A percentile compares a stretch with the other conserved stretches of the same genome.
Conservation (phyloP, 2,888 invertebrate genomes). For the Cerastis leucographa region DNA sequence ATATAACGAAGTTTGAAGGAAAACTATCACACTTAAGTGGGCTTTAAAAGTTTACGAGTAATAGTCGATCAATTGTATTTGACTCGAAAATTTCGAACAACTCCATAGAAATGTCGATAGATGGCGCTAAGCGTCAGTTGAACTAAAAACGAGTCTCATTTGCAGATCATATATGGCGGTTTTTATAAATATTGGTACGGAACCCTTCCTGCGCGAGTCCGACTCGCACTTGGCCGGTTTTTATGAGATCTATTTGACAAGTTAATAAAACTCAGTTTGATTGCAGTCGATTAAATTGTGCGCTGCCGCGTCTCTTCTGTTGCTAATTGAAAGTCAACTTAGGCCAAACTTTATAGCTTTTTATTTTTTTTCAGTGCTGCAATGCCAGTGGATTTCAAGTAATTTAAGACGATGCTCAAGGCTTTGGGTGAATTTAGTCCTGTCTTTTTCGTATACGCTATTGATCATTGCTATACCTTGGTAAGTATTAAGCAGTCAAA, state of each 20-base stretch:
- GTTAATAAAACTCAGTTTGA: slow-evolving; percentile 3
- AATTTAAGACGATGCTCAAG: slow-evolving; percentile 83
- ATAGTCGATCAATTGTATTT: too few relatives aligned
- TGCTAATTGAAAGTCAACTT: background rate
- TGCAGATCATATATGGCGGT: too few relatives aligned
- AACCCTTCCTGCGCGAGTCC: too few relatives aligned
- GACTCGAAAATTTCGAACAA: too few relatives aligned
- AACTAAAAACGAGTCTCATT: too few relatives aligned
- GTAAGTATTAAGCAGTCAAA: slow-evolving; percentile 71
- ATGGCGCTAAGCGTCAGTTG: too few relatives aligned
- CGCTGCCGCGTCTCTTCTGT: background rate
- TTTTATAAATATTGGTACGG: too few relatives aligned
- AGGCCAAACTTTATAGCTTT: background rate
- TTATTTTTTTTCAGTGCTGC: slow-evolving; percentile 79
- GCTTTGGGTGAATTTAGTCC: slow-evolving; percentile 84
- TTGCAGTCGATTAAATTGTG: background rate
- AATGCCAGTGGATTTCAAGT: slow-evolving; percentile 84
- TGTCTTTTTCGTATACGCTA: slow-evolving; percentile 87
- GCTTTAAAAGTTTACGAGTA: too few relatives aligned
- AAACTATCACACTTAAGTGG: too few relatives aligned
- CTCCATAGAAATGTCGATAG: too few relatives aligned
- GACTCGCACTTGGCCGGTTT: too few relatives aligned
- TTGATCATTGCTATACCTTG: slow-evolving; percentile 86
- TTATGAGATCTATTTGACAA: background rate
- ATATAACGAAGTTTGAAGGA: too few relatives aligned